A percentile compares a stretch with the other conserved stretches of the same genome.
Conservation (phyloP, 2,113 vertebrate species). For the Atractosteus spatula region DNA sequence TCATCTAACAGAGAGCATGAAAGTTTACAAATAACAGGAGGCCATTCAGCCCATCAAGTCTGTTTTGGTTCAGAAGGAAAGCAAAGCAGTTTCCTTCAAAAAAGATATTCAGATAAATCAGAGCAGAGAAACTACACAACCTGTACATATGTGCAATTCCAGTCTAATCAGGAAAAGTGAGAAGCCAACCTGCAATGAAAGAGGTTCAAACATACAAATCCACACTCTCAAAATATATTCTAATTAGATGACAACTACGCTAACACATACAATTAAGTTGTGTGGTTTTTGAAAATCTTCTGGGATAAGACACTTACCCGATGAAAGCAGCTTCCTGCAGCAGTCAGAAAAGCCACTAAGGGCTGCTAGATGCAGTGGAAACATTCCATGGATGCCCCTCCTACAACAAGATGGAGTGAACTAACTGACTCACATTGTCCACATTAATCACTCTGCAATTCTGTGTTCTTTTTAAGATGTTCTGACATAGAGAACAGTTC, state of each 20-base stretch:
- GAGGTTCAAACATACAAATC: background rate
- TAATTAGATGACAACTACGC: no score
- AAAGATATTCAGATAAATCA: background rate
- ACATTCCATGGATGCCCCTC: conserved; percentile 95
- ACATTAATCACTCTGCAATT: background rate
- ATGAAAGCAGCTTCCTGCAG: conserved; percentile 94
- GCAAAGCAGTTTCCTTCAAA: background rate
- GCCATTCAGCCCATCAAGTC: no score
- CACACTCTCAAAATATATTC: no score
- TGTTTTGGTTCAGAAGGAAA: background rate
- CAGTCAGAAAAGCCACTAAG: conserved; percentile 98
- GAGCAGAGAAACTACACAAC: background rate
- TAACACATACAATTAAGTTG: no score
- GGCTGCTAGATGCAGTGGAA: conserved; percentile 94
- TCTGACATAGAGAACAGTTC: background rate
- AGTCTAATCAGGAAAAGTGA: background rate
- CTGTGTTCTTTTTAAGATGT: background rate
- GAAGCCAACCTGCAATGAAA: background rate
- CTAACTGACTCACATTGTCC: background rate
- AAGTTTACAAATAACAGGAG: no score
- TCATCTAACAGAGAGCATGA: background rate
- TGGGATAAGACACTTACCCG: conserved; percentile 64
- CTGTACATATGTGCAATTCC: background rate
- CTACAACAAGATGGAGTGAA: conserved; percentile 52
- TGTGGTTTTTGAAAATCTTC: no score